Percentiles rank a stretch among this genome's conserved stretches.
These are phyloP conservation scores for Toxotes chatareus DNA, from an alignment of 2,113 vertebrate genomes.

Conservation along the genomic window DNA sequence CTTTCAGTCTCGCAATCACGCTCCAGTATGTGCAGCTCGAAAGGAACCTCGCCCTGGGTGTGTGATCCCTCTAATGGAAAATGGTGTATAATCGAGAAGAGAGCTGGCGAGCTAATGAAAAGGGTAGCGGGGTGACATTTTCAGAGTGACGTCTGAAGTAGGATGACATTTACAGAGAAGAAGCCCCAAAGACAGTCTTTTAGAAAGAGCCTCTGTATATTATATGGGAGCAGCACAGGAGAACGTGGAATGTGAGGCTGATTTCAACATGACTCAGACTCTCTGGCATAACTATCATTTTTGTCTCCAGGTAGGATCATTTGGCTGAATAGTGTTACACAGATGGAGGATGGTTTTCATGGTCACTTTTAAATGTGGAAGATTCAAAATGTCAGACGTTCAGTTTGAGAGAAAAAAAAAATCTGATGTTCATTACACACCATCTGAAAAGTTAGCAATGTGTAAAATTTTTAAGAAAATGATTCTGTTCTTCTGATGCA, in stretches of 20 bases:
- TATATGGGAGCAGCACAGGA: conserved; percentile 9
- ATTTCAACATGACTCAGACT: conserved; percentile 43
- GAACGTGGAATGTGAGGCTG: conserved; percentile 1
- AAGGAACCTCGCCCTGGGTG: conserved; percentile 29
- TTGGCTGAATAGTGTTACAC: conserved; percentile 15
- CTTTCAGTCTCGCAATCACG: conserved; percentile 44
- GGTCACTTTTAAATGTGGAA: not conserved
- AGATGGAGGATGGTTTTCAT: conserved; percentile 35
- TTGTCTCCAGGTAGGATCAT: conserved; percentile 43
- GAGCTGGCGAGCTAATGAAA: conserved; percentile 71
- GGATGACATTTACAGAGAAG: conserved; percentile 75
- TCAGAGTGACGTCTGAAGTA: conserved; percentile 70
- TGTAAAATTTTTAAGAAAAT: not conserved
- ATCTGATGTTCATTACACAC: not conserved
- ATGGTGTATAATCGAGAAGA: conserved; percentile 58
- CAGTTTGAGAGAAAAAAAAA: not conserved
- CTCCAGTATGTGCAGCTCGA: not conserved
- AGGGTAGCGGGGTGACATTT: conserved; percentile 72
- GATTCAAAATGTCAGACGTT: conserved; percentile 15
- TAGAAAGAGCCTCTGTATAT: conserved; percentile 21
- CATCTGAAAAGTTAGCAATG: not conserved
- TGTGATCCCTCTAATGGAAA: conserved; percentile 69
- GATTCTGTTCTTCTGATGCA: not conserved
- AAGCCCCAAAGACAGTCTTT: conserved; percentile 63
- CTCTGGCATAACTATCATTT: conserved; percentile 1